Evolutionary conservation across 2,113 vertebrate genomes (phyloP), one percentile per base, ranked within the genome.

Genomic region (Elaphurus davidianus): DNA sequence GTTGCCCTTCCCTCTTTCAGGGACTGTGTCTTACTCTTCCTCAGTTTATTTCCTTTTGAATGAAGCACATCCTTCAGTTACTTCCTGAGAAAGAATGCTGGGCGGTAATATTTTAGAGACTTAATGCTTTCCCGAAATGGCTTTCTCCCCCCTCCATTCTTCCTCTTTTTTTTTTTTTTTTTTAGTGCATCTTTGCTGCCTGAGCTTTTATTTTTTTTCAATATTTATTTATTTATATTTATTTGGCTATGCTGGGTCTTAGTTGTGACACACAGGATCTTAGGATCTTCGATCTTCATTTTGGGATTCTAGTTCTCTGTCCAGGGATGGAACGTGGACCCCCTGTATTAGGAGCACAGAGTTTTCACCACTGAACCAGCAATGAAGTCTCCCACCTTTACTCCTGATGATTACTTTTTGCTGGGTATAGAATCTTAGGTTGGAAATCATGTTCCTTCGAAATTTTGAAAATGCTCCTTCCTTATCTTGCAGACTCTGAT

Each of bases 391-490:
- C 36, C 36, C 23, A 76, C 40, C 71, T 43, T 43, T 27, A 43
- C 71, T 76, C 36, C 40, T 90, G 91, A 96, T 85, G 92, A 82
- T 82, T 87, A 83, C 86, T 91, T 97, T 96, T 67, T 33, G 19
- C 33, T 94, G 87, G 89, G 76, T 94, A 85, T 76, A 76, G 40
- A 76, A 76, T 43, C 90, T 93, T 95, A 90, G 87, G 79, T 90
- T 96, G 76, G 88, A 97, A 96, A 93, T 91, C 2, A 64, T 90
- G 94, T 97, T 95, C 50, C 67, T 45, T 94, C 54, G 91, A 54
- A 94, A 57, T 62, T 94, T 93, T 97, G 55, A 95, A 91, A 95
- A 79, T 33, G 67, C 86, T 52, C 27, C n/a, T 96, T 27, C 67
- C 94, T 95, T 96, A 40, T 67, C 81, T 93, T 85, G 43, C 25